phyloP scores from a whole-genome alignment of 2,797 vertebrate genomes.

The Poeciliopsis paucimaculata region DNA sequence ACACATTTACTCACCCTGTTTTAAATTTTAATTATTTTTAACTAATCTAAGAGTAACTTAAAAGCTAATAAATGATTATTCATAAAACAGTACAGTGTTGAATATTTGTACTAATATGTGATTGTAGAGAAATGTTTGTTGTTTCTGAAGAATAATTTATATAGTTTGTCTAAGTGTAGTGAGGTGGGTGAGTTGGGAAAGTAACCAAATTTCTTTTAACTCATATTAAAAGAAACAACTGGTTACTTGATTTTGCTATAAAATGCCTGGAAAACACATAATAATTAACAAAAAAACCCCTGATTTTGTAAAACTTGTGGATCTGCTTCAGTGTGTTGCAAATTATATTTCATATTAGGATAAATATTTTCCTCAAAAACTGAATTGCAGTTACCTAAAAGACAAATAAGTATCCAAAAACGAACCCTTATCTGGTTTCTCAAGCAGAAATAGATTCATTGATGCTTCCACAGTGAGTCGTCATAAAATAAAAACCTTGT shows the following conservation, averaged over 20 bases:
- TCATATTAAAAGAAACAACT: too few relatives aligned
- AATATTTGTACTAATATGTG: not conserved
- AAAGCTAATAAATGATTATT: not conserved
- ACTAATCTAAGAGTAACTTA: not conserved
- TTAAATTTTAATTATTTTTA: not conserved
- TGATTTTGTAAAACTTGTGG: not conserved
- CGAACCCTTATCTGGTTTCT: not conserved
- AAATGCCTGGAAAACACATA: too few relatives aligned
- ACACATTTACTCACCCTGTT: not conserved
- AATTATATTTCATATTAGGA: not conserved
- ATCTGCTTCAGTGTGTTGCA: not conserved
- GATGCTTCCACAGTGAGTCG: not conserved
- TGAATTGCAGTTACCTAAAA: not conserved
- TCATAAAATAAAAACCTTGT: constrained; percentile 1
- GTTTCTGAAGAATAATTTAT: not conserved
- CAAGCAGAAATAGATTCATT: not conserved
- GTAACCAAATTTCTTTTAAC: not conserved
- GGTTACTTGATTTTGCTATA: too few relatives aligned
- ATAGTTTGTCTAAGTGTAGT: not conserved
- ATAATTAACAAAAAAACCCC: not conserved
- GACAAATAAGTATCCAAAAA: not conserved
- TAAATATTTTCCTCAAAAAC: not conserved
- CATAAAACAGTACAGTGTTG: not conserved
- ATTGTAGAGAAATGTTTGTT: not conserved
- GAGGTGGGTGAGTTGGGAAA: not conserved